Conservation (phyloP, 2,797 vertebrate species). For the Mareca strepera region DNA sequence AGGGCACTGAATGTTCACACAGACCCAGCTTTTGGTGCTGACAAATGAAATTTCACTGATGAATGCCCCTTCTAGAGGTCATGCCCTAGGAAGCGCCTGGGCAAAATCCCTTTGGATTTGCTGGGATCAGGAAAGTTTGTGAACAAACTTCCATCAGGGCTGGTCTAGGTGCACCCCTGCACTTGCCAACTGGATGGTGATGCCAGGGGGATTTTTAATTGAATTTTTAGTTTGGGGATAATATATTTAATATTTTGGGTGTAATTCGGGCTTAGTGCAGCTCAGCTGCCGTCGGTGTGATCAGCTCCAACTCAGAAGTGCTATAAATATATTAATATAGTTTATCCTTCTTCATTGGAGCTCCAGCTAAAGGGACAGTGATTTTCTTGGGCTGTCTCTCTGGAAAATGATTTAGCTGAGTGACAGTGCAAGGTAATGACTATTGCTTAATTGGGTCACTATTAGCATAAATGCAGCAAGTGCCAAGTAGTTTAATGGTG, state of each 20-base stretch:
- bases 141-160: no score
- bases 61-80: no score
- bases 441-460: not conserved
- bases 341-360: not conserved
- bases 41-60: not conserved
- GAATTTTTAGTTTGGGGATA: no score
- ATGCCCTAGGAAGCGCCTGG: rapidly evolving
- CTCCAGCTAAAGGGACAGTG: not conserved
- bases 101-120: not conserved
- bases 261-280: not conserved
- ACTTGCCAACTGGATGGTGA: no score
- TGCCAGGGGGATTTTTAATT: not conserved
- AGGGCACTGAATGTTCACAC: rapidly evolving
- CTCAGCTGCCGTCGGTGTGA: no score
- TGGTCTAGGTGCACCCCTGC: not conserved
- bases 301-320: not conserved
- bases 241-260: no score
- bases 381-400: not conserved
- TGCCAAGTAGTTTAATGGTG: not conserved
- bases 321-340: not conserved
- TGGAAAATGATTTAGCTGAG: not conserved
- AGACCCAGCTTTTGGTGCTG: not conserved
- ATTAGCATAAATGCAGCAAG: not conserved
- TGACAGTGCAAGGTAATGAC: not conserved
- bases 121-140: not conserved